Evolutionary conservation across 1,140 invertebrate genomes (phyloP).

Genomic region (Drosophila takahashii): DNA sequence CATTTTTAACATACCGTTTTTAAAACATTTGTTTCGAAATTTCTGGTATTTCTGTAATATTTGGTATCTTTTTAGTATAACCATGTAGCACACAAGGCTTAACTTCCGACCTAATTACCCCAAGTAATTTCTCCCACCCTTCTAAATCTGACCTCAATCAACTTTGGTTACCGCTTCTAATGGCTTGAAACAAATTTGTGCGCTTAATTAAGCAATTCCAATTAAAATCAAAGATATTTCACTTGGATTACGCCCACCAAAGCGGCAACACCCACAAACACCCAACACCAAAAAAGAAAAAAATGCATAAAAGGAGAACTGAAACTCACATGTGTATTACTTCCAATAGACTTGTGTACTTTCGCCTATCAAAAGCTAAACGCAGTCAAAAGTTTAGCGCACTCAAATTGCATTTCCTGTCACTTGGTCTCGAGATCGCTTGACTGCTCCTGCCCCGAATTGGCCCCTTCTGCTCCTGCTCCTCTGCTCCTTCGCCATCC

Average conservation of each 20-base stretch:
- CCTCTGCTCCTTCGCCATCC: neutral
- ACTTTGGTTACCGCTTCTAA: constrained; percentile 26
- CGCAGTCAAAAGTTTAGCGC: constrained; percentile 72
- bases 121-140: constrained; percentile 11
- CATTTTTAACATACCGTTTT: too few relatives aligned
- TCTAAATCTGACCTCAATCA: constrained; percentile 21
- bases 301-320: constrained; percentile 12
- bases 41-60: too few relatives aligned
- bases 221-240: constrained; percentile 61
- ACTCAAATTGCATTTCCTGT: constrained; percentile 80
- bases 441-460: constrained; percentile 53
- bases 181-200: constrained; percentile 26
- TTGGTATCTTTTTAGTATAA: too few relatives aligned
- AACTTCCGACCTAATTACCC: neutral
- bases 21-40: too few relatives aligned
- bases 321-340: constrained; percentile 38
- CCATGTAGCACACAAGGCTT: neutral
- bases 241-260: constrained; percentile 54
- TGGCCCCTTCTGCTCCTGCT: constrained; percentile 25
- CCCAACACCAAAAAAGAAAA: constrained; percentile 1
- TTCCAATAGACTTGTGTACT: constrained; percentile 50
- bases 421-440: constrained; percentile 64
- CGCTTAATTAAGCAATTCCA: constrained; percentile 77
- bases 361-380: constrained; percentile 78
- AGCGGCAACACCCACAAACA: constrained; percentile 59